Percentiles rank a stretch among this genome's conserved stretches.
Evolutionary conservation across 2,888 invertebrate species (phyloP).

Genomic region (Andrena chrysosceles): DNA sequence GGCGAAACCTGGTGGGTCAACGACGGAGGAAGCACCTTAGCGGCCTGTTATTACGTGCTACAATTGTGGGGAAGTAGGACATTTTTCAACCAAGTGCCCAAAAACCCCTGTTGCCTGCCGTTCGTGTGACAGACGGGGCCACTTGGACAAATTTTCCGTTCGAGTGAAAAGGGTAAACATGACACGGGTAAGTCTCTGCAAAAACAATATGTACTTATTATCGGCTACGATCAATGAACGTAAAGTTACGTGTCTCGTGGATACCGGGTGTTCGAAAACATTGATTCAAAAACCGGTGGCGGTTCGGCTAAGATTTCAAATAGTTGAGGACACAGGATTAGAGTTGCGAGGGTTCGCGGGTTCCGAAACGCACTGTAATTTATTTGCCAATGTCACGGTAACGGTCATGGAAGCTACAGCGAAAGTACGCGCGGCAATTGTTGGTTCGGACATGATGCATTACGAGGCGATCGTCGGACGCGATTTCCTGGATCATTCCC

Average conservation of each 20-base stretch:
- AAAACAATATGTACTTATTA: neutral
- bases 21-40: neutral
- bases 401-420: constrained; percentile 11
- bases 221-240: neutral
- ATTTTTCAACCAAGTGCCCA: neutral
- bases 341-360: neutral
- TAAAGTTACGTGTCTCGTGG: neutral
- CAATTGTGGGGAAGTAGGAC: neutral
- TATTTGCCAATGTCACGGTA: neutral
- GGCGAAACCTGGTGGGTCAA: neutral
- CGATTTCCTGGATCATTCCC: neutral
- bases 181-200: neutral
- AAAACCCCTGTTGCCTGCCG: neutral
- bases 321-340: neutral
- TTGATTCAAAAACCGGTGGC: neutral
- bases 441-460: neutral
- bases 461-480: constrained; percentile 13
- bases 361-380: neutral
- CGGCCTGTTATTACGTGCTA: neutral
- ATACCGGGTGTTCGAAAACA: constrained; percentile 2
- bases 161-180: neutral
- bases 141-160: neutral
- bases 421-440: neutral
- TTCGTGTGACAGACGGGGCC: neutral
- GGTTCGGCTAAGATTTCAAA: neutral